These are phyloP conservation scores for Rachycentron canadum DNA, from an alignment of 2,797 vertebrate genomes.

Conservation along the genomic window DNA sequence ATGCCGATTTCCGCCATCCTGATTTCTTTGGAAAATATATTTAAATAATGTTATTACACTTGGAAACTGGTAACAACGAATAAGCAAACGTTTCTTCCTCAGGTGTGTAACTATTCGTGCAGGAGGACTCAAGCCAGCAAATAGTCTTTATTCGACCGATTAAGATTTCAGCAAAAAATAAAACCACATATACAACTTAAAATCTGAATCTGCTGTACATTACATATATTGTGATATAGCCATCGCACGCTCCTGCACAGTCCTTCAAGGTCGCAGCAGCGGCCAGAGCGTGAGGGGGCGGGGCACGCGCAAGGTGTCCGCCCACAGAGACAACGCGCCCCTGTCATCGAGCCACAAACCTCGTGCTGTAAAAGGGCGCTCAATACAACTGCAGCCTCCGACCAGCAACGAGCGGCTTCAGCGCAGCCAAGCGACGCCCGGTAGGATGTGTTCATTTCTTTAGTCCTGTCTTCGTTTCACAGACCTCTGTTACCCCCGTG, in stretches of 20 bases:
- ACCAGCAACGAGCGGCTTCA: conserved; percentile 28
- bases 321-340: conserved; percentile 72
- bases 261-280: not conserved
- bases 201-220: not conserved
- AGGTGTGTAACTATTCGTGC: not conserved
- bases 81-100: not conserved
- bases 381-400: conserved; percentile 62
- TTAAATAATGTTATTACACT: not conserved
- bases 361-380: conserved; percentile 76
- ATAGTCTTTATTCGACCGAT: not conserved
- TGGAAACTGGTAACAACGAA: not conserved
- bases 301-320: conserved; percentile 51
- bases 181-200: too few species aligned
- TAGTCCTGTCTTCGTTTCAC: not conserved
- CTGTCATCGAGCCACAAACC: conserved; percentile 62
- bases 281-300: conserved; percentile 39
- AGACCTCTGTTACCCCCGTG: not conserved
- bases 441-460: conserved; percentile 24
- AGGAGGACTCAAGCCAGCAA: not conserved
- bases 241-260: not conserved
- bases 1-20: not conserved
- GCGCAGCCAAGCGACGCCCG: not conserved
- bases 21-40: too few species aligned
- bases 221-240: too few species aligned
- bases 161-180: not conserved